Conservation (phyloP, 2,113 vertebrate species). For the Orycteropus afer region DNA sequence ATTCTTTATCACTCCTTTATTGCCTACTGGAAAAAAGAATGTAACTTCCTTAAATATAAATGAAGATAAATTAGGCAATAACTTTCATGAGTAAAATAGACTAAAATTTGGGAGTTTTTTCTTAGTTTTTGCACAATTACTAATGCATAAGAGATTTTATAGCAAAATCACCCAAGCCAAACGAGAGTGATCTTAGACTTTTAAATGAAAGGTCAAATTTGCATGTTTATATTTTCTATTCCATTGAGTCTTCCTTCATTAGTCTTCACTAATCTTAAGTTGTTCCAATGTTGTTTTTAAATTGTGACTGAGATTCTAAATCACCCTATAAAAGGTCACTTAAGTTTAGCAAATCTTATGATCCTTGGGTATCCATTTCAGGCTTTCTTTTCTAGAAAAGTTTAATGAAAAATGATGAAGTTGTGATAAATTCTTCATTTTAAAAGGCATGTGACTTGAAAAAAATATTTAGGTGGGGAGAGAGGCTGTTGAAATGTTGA, state of each 20-base stretch:
- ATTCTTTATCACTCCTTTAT: neutral
- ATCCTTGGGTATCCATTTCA: neutral
- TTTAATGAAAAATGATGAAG: constrained; percentile 17
- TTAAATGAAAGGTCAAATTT: constrained; percentile 51
- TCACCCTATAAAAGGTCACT: neutral
- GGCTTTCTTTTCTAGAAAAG: constrained; percentile 40
- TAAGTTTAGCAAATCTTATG: constrained; percentile 32
- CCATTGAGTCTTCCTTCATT: constrained; percentile 13
- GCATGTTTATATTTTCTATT: constrained; percentile 40
- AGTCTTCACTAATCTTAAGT: constrained; percentile 46
- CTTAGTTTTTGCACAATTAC: constrained; percentile 21
- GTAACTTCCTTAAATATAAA: neutral
- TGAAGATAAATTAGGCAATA: constrained; percentile 43
- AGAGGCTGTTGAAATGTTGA: neutral
- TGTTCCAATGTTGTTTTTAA: constrained; percentile 42
- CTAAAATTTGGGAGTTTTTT: neutral
- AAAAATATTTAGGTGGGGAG: neutral
- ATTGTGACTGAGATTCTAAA: neutral
- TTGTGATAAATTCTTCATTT: constrained; percentile 13
- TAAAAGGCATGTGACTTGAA: neutral
- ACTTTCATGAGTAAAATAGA: constrained; percentile 9
- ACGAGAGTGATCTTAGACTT: constrained; percentile 27
- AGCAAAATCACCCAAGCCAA: constrained; percentile 13
- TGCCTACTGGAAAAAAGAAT: constrained; percentile 6
- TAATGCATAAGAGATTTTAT: neutral